These are phyloP conservation scores for Gymnoscopelus microlampas DNA, from an alignment of 2,797 vertebrate genomes.

Conservation along the genomic window DNA sequence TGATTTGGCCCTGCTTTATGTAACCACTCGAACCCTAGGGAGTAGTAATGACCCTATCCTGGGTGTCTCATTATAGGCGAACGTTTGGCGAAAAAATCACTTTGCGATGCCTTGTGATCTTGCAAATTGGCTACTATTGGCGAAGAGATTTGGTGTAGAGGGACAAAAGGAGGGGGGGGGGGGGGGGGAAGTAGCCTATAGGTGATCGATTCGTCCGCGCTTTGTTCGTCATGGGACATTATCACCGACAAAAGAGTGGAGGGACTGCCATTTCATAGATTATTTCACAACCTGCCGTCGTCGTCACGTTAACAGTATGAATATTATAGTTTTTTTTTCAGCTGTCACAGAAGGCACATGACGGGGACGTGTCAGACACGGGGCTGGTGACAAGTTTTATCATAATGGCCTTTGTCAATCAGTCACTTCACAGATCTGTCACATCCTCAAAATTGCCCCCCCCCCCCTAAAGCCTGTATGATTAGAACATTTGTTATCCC, in stretches of 20 bases:
- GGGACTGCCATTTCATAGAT: neutral
- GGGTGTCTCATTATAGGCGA: too few species aligned
- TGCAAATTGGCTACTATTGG: too few species aligned
- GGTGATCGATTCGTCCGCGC: neutral
- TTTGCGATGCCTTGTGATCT: too few species aligned
- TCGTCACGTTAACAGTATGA: conserved; percentile 11
- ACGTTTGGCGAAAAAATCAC: too few species aligned
- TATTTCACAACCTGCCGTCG: conserved; percentile 29
- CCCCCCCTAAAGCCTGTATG: neutral
- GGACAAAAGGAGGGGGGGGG: too few species aligned
- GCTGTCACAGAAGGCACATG: neutral
- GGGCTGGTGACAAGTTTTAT: conserved; percentile 2
- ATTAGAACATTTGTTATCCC: neutral
- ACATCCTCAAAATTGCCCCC: neutral
- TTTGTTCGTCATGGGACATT: neutral
- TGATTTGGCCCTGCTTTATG: conserved; percentile 28
- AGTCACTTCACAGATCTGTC: conserved; percentile 1
- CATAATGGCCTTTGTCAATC: conserved; percentile 17
- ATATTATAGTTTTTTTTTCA: neutral
- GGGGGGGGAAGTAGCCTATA: neutral
- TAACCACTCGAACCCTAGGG: too few species aligned
- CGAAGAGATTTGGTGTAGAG: too few species aligned
- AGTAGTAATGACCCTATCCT: too few species aligned
- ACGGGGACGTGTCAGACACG: conserved; percentile 1
- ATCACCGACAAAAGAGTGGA: conserved; percentile 20